These are phyloP conservation scores for Enteromius mattozi DNA, from an alignment of 2,797 vertebrate genomes.

Conservation along the genomic window DNA sequence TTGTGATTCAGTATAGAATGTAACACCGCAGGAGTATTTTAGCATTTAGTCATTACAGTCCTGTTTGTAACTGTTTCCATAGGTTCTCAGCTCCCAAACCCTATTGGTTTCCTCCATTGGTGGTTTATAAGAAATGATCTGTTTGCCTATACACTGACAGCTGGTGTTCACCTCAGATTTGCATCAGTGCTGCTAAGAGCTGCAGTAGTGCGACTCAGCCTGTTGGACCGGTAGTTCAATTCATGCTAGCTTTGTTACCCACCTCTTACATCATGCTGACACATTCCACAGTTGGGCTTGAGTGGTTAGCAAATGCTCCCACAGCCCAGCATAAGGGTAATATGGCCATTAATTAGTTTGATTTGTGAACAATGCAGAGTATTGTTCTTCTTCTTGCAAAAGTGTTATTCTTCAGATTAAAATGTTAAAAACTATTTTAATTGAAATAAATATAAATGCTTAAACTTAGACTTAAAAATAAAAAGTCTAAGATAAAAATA, in stretches of 20 bases:
- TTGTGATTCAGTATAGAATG: neutral
- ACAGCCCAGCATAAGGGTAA: constrained; percentile 21
- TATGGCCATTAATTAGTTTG: constrained; percentile 13
- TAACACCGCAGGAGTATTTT: neutral
- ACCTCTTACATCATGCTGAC: constrained; percentile 48
- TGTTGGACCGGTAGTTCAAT: constrained; percentile 51
- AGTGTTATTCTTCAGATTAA: neutral
- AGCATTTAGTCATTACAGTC: neutral
- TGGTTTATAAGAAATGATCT: constrained; percentile 1
- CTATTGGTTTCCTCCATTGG: neutral
- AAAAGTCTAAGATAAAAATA: neutral
- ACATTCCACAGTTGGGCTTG: constrained; percentile 47
- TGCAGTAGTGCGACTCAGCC: constrained; percentile 42
- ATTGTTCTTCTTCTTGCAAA: neutral
- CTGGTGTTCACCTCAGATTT: constrained; percentile 44
- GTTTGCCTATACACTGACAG: constrained; percentile 24
- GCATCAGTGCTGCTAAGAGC: constrained; percentile 30
- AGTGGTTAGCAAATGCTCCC: constrained; percentile 22
- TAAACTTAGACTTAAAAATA: neutral
- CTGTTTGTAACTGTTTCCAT: neutral
- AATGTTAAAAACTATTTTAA: neutral
- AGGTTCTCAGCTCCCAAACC: neutral
- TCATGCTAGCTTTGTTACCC: constrained; percentile 44
- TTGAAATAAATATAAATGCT: neutral
- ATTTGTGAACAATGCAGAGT: constrained; percentile 24